phyloP scores from a whole-genome alignment of 2,797 vertebrate genomes.

The Schizopygopsis pylzovi region DNA sequence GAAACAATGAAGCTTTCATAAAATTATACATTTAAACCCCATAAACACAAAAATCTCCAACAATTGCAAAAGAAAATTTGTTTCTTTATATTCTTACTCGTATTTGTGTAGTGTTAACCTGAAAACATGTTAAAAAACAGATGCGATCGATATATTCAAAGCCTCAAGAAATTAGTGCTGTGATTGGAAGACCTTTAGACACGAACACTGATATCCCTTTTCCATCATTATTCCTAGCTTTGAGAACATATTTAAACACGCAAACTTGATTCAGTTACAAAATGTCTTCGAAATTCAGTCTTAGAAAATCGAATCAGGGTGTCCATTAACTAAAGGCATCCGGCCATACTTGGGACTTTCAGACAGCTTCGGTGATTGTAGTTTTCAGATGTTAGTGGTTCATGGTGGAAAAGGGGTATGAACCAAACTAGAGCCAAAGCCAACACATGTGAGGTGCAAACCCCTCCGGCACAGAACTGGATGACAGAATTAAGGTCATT shows the following conservation, averaged over 20 bases:
- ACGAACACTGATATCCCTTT: conserved; percentile 8
- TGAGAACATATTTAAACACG: not conserved
- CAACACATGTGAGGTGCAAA: not conserved
- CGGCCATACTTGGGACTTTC: not conserved
- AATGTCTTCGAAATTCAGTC: not conserved
- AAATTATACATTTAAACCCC: not conserved
- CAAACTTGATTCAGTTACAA: not conserved
- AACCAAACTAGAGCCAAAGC: not conserved
- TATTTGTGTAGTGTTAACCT: not conserved
- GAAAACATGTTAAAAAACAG: conserved; percentile 6
- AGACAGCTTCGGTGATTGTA: not conserved
- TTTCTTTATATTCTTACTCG: not conserved
- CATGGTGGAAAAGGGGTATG: not conserved
- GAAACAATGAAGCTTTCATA: not conserved
- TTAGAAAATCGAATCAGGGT: not conserved
- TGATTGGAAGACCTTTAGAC: not conserved
- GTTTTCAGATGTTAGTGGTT: not conserved
- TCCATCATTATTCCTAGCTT: not conserved
- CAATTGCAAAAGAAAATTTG: not conserved
- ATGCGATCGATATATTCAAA: not conserved
- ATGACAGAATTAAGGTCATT: conserved; percentile 11
- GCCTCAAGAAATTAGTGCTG: not conserved
- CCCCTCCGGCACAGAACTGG: not conserved
- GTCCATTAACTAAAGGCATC: not conserved
- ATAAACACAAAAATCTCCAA: not conserved